Base-by-base conservation (phyloP, 2,113 vertebrate genomes). In the Vicugna pacos region DNA sequence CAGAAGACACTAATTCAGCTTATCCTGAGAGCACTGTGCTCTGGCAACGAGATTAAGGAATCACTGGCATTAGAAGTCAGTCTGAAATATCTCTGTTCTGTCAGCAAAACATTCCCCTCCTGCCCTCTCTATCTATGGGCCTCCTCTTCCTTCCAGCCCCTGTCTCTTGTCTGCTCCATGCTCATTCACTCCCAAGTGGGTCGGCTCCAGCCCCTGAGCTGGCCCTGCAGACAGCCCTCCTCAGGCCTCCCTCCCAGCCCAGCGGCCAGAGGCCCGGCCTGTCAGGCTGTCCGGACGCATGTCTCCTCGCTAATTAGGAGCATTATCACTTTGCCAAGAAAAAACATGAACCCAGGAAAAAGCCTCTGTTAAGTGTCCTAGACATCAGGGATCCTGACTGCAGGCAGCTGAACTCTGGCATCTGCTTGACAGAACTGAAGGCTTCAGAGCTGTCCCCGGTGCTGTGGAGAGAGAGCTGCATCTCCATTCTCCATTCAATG, bases 21-120 rank as follows among this genome's bases (percentile, higher is more conserved):
- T 8, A 0, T 22, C 46, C 79, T 90, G 87, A 69, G 95, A 97
- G 83, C 94, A 13, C 93, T 89, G 60, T 50, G 95, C 86, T 73
- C 52, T 95, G 82, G 72, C 95, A 97, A 85, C 24, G 77, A 97
- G 95, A 98, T 97, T 96, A 97, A 98, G 98, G 96, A 94, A 97
- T 97, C 96, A 67, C 82, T 92, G 88, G 89, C 95, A 72, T 91
- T 97, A 97, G 94, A 94, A 22, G 32, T 95, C 86, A 52, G 79
- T 91, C 92, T 95, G 38, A 94, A 96, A 50, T 90, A 94, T 97
- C 98, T 98, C 92, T 98, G 96, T 98, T 98, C 98, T 98, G 97
- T 98, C 98, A 98, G 92, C 98, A 97, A 95, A 98, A 89, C 91
- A 84, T 95, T 98, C 96, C 97, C 94, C 92, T 97, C 90, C 86